Conservation (phyloP, 2,797 vertebrate genomes). For the Silurus aristotelis region DNA sequence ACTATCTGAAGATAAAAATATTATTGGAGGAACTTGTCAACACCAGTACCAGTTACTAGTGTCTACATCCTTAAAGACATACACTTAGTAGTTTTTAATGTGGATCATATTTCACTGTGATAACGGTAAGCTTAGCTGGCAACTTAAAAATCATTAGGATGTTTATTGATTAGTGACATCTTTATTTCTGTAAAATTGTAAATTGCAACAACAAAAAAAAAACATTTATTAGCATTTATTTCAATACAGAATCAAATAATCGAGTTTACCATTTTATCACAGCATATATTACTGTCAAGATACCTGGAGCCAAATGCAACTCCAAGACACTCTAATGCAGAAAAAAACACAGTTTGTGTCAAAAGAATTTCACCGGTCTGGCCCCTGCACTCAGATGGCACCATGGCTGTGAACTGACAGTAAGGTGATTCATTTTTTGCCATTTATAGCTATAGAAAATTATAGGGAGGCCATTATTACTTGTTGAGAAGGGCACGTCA, state of each 20-base stretch:
- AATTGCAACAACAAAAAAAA: conserved; percentile 2
- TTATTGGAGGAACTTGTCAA: neutral
- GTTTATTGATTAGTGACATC: neutral
- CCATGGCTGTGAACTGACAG: conserved; percentile 16
- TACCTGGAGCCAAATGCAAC: neutral
- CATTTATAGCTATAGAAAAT: conserved; percentile 55
- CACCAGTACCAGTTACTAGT: conserved; percentile 12
- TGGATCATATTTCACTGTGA: neutral
- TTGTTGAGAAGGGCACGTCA: conserved; percentile 43
- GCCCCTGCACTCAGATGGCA: conserved; percentile 12
- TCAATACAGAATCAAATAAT: neutral
- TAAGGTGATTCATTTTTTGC: conserved; percentile 44
- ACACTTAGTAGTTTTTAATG: neutral
- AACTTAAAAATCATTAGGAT: neutral
- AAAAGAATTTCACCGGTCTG: neutral
- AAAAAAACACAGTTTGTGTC: neutral
- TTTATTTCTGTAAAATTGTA: neutral
- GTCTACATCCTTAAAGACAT: conserved; percentile 16
- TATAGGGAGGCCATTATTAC: conserved; percentile 53
- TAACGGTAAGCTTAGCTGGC: neutral
- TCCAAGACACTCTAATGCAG: conserved; percentile 7
- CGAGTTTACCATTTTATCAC: neutral
- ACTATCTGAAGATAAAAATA: neutral
- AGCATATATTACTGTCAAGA: neutral
- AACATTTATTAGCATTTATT: neutral